Conservation (phyloP, 2,888 invertebrate genomes). For the Drosophila lacicola region DNA sequence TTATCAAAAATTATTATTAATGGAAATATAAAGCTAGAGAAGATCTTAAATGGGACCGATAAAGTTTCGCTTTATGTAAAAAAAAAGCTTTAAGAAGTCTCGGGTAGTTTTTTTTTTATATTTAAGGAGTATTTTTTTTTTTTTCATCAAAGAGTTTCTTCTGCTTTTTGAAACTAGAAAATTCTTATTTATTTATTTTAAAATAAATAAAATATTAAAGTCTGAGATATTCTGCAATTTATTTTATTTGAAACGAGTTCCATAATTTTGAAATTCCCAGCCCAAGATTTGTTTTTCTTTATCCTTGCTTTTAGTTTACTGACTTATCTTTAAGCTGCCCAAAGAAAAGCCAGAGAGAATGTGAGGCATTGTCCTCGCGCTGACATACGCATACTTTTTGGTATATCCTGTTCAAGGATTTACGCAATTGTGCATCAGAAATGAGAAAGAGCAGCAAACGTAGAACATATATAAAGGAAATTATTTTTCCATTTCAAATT, state of each 20-base stretch:
- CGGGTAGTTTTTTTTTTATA: too few relatives aligned
- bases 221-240: background rate
- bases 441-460: background rate
- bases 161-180: too few relatives aligned
- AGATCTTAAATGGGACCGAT: too few relatives aligned
- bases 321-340: slow-evolving; percentile 4
- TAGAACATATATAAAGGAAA: background rate
- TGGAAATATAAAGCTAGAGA: too few relatives aligned
- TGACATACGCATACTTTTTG: background rate
- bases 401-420: slow-evolving; percentile 22
- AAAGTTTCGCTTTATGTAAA: too few relatives aligned
- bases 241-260: background rate
- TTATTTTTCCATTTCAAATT: background rate
- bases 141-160: too few relatives aligned
- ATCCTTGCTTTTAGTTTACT: background rate
- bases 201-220: too few relatives aligned
- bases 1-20: too few relatives aligned
- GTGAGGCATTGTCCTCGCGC: background rate
- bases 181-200: too few relatives aligned
- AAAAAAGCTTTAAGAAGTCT: too few relatives aligned
- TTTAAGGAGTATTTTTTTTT: too few relatives aligned
- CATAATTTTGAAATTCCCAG: background rate
- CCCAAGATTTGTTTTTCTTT: slow-evolving; percentile 6
- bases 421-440: slow-evolving; percentile 16
- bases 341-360: background rate